Percentiles rank a stretch among this genome's conserved stretches.
phyloP scores from a whole-genome alignment of 2,888 invertebrate species.

The Cyrtodaria siliqua region DNA sequence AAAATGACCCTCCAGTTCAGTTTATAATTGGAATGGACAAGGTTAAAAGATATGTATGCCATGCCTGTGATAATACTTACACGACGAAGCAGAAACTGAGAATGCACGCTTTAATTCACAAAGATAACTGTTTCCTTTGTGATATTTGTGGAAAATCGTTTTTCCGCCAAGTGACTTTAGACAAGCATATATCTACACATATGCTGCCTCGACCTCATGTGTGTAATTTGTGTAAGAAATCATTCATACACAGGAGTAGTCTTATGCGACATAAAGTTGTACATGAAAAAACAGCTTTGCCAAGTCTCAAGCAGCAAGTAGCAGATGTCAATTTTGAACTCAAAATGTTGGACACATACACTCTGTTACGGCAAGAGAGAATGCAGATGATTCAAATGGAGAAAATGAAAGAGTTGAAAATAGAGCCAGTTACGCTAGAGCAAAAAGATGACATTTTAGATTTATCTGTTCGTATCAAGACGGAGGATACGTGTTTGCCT shows the following conservation, averaged over 20 bases:
- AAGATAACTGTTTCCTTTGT: conserved; percentile 61
- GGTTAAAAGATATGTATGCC: conserved; percentile 54
- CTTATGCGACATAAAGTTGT: conserved; percentile 55
- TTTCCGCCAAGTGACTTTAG: conserved; percentile 46
- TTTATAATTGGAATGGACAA: conserved; percentile 49
- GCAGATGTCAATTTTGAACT: conserved; percentile 55
- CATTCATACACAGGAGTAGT: conserved; percentile 59
- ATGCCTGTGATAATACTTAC: conserved; percentile 63
- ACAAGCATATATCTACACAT: conserved; percentile 59
- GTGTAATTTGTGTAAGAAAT: conserved; percentile 50
- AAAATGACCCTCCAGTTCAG: conserved; percentile 48
- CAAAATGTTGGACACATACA: conserved; percentile 60
- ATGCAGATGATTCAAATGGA: conserved; percentile 35
- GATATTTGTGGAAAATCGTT: conserved; percentile 65
- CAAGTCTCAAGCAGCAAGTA: conserved; percentile 46
- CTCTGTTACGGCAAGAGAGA: conserved; percentile 51
- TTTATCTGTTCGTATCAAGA: conserved; percentile 49
- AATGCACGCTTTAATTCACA: conserved; percentile 61
- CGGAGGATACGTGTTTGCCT: conserved; percentile 39
- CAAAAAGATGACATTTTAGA: conserved; percentile 39
- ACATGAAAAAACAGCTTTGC: conserved; percentile 40
- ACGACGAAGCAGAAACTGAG: conserved; percentile 59
- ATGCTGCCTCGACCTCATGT: conserved; percentile 51
- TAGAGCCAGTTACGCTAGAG: conserved; percentile 7
- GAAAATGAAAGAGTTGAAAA: conserved; percentile 18